Base-by-base conservation (phyloP, 53 echinoderm and acorn worm species). In the Echinarachnius parma region DNA sequence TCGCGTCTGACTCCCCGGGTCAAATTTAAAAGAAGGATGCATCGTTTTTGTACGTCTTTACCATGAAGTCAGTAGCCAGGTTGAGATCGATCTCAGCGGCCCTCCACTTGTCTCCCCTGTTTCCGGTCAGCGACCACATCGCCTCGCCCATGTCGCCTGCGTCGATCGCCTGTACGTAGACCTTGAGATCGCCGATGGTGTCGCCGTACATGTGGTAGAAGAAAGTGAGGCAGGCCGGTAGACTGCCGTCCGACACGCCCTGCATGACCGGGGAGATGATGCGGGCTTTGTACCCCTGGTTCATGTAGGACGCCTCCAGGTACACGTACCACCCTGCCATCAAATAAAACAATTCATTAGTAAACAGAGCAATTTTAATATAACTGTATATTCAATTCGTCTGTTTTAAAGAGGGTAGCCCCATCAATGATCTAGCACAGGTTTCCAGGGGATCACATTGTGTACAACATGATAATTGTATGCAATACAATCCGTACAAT, bases 41-140 rank as follows among this genome's bases (percentile, higher is more conserved):
- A 21, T 53, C 23, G 5, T 4, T 53, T 21, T 26, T 34, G 62
- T 15, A 3, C 7, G 7, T 9, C 55, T 46, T 62, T 76, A 87
- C 87, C 59, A 44, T 25, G 23, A 87, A 88, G 28, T 90, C 75
- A 10, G 25, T 16, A 14, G 0, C 33, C 18, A 74, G 71, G 0
- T 44, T 25, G 3, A 89, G 23, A 8, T 81, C 77, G 8, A 89
- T 82, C 25, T 89, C 89, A 1, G 85, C 89, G 0, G 81, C 85
- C 30, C 89, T 60, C 89, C 89, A 89, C 35, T 59, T 81, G 46
- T 89, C 77, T 11, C 89, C 89, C 16, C 89, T 46, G 60, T 89
- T 81, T 1, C 89, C 89, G 0, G 78, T 18, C 59, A 85, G 46
- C 9, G 56, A 64, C 89, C 89, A 89, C 16, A 81, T 28, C 5